These are phyloP conservation scores for Cremastobaeus sp. DNA, from an alignment of 2,888 invertebrate species.

Conservation along the genomic window DNA sequence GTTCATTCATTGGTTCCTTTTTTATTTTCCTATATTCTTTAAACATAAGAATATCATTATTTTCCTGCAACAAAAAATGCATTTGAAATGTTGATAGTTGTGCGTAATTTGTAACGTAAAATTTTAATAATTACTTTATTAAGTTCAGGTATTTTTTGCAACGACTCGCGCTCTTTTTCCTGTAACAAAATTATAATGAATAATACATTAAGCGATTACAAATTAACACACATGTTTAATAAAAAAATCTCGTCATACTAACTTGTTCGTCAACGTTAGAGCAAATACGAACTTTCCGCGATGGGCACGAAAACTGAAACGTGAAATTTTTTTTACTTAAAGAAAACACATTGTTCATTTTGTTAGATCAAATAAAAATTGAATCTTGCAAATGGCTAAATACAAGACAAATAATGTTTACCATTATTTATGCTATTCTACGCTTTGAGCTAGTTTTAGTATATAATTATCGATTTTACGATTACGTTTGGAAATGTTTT, in stretches of 20 bases:
- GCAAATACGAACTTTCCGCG: slow-evolving; percentile 47
- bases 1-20: no score
- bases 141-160: not conserved
- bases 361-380: not conserved
- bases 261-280: slow-evolving; percentile 33
- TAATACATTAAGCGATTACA: slow-evolving; percentile 37
- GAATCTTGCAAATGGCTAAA: not conserved
- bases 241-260: slow-evolving; percentile 3
- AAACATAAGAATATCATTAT: slow-evolving; percentile 1
- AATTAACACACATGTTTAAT: not conserved
- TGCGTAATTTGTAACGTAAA: not conserved
- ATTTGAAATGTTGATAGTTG: not conserved
- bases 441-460: slow-evolving; percentile 33
- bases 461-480: slow-evolving; percentile 42
- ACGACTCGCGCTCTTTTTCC: slow-evolving; percentile 23
- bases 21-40: no score
- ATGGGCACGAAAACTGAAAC: slow-evolving; percentile 30
- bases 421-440: slow-evolving; percentile 32
- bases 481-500: slow-evolving; percentile 26
- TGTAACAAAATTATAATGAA: slow-evolving; percentile 28
- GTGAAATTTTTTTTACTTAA: not conserved
- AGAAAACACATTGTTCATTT: not conserved
- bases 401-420: slow-evolving; percentile 22
- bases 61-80: slow-evolving; percentile 8
- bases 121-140: slow-evolving; percentile 31